These are phyloP conservation scores for Candoia aspera DNA, from an alignment of 2,113 vertebrate species.

Conservation along the genomic window DNA sequence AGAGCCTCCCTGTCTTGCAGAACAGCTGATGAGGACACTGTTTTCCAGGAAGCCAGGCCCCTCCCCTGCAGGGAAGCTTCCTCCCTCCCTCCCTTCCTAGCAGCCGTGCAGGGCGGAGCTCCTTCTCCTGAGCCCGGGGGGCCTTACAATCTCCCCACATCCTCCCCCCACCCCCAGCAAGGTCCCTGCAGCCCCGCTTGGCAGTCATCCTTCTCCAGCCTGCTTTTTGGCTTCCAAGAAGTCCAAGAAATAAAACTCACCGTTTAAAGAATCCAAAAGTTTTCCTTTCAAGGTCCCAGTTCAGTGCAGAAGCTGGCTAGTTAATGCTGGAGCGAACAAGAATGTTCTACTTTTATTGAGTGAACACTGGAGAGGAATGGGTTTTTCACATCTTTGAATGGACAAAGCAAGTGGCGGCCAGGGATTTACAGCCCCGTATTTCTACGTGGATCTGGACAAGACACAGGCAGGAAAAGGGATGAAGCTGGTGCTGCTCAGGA, in stretches of 20 bases:
- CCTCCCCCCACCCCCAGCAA: too few relatives aligned
- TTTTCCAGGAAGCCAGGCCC: too few relatives aligned
- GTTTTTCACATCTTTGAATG: conserved; percentile 4
- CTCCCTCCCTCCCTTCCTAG: too few relatives aligned
- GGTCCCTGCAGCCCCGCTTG: background rate
- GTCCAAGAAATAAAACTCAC: background rate
- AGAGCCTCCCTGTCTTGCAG: too few relatives aligned
- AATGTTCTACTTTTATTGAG: background rate
- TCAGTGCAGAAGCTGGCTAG: background rate
- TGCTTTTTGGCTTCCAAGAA: background rate
- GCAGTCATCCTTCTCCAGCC: too few relatives aligned
- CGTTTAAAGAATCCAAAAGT: background rate
- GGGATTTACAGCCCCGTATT: conserved; percentile 1
- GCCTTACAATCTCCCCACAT: background rate
- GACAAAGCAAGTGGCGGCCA: conserved; percentile 1
- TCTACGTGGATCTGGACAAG: background rate
- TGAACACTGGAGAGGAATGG: background rate
- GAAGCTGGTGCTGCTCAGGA: background rate
- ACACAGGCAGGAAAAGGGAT: background rate
- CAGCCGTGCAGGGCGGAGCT: background rate
- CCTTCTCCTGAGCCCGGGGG: accelerated
- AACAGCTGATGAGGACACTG: too few relatives aligned
- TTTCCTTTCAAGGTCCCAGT: conserved; percentile 1
- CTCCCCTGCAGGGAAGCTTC: background rate
- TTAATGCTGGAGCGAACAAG: background rate